Evolutionary conservation across 2,113 vertebrate species (phyloP).

Genomic region (Azemiops feae): DNA sequence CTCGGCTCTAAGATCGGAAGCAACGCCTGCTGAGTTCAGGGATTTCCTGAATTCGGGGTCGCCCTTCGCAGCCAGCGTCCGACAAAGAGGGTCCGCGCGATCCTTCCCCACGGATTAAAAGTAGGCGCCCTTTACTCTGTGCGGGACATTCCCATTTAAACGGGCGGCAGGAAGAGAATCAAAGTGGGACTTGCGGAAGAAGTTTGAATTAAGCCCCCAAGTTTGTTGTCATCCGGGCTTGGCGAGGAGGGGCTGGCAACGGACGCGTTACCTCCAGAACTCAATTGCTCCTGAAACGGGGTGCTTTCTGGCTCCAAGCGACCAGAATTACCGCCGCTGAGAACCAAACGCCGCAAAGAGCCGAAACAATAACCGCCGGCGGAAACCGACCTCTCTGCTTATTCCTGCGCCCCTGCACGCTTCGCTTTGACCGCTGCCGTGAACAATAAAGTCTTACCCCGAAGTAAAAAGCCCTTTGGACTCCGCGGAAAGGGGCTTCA

Average conservation of each 20-base stretch:
- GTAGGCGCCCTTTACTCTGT: not conserved
- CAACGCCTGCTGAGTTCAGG: not conserved
- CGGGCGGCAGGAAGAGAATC: not conserved
- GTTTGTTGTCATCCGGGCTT: not conserved
- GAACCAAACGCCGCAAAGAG: not conserved
- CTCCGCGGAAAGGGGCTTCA: not conserved
- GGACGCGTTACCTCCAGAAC: not conserved
- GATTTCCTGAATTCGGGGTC: not conserved
- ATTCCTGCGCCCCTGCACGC: not conserved
- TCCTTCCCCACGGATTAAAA: not conserved
- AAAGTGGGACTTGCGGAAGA: not conserved
- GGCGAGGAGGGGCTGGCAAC: not conserved
- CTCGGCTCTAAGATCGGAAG: not conserved
- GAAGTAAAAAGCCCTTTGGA: not conserved
- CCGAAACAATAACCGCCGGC: not conserved
- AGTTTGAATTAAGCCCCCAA: not conserved
- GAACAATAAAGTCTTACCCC: not conserved
- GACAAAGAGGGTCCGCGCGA: not conserved
- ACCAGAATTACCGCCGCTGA: not conserved
- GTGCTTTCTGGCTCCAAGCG: not conserved
- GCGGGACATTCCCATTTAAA: not conserved
- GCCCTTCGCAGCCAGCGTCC: not conserved
- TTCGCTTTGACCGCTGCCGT: not conserved
- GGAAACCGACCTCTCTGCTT: not conserved
- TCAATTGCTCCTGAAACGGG: not conserved